Conservation (phyloP, 2,113 vertebrate genomes). For the Ciconia boyciana region DNA sequence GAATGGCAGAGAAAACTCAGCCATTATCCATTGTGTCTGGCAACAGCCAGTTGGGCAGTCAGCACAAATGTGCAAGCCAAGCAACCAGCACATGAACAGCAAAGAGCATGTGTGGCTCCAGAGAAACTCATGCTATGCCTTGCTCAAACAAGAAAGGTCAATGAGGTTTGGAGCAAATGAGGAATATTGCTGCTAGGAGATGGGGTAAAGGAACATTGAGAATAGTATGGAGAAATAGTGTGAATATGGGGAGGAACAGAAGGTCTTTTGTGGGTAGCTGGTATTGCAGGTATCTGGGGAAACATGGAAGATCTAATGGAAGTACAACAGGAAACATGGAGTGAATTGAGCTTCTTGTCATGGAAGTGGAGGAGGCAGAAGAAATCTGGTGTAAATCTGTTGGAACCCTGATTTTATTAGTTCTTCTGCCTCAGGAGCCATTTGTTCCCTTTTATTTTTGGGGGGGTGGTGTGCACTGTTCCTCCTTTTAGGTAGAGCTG, state of each 20-base stretch:
- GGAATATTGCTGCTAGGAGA: background rate
- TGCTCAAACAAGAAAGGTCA: background rate
- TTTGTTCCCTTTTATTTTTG: background rate
- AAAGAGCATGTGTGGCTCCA: background rate
- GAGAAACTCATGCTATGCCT: background rate
- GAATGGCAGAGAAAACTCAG: background rate
- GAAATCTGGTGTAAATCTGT: background rate
- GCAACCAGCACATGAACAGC: background rate
- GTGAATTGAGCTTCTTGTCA: background rate
- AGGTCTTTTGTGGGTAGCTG: background rate
- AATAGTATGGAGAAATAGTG: background rate
- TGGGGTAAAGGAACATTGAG: background rate
- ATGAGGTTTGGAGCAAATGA: background rate
- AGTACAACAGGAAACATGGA: background rate
- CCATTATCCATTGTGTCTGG: accelerated
- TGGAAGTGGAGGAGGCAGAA: background rate
- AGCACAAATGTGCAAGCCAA: background rate
- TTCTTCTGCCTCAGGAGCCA: background rate
- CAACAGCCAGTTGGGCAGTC: background rate
- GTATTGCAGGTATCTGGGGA: background rate
- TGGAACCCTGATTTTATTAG: background rate
- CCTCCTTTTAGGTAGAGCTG: background rate
- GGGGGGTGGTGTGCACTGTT: background rate
- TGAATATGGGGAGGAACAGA: background rate
- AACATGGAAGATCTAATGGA: background rate